A percentile compares a stretch with the other conserved stretches of the same genome.
phyloP scores from a whole-genome alignment of 2,797 vertebrate genomes.

The Bucorvus abyssinicus region DNA sequence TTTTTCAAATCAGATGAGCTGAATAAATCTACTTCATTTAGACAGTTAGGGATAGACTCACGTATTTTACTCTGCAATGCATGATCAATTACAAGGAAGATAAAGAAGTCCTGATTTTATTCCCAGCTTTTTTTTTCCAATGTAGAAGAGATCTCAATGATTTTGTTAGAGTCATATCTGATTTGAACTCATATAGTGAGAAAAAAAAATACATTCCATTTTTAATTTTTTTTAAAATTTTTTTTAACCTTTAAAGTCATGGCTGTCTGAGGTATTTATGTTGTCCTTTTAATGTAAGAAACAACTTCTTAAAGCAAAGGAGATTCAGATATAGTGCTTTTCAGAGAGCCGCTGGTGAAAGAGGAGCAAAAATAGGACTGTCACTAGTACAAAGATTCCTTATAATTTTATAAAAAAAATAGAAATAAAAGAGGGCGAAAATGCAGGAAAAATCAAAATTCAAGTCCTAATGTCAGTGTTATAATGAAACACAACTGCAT shows the following conservation, averaged over 20 bases:
- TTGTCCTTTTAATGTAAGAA: background rate
- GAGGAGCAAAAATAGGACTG: rapidly evolving
- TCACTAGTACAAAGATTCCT: background rate
- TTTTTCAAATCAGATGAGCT: background rate
- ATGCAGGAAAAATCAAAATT: background rate
- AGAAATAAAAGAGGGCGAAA: background rate
- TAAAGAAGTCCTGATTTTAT: background rate
- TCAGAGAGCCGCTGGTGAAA: background rate
- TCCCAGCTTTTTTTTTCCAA: background rate
- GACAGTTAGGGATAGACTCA: background rate
- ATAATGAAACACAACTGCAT: background rate
- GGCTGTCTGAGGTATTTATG: background rate
- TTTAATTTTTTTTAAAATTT: too few species aligned
- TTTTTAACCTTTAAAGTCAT: background rate
- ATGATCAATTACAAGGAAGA: background rate
- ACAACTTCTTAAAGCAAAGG: background rate
- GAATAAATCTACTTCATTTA: constrained; percentile 2
- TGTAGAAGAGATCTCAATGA: background rate
- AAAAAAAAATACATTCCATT: background rate
- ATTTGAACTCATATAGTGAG: background rate
- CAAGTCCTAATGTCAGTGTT: background rate
- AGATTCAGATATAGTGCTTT: background rate
- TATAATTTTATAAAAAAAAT: background rate
- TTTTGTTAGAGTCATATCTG: background rate
- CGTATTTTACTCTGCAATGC: background rate